Conservation (phyloP, 92 coral and sea anemone species). For the Epizoanthus stellaris region DNA sequence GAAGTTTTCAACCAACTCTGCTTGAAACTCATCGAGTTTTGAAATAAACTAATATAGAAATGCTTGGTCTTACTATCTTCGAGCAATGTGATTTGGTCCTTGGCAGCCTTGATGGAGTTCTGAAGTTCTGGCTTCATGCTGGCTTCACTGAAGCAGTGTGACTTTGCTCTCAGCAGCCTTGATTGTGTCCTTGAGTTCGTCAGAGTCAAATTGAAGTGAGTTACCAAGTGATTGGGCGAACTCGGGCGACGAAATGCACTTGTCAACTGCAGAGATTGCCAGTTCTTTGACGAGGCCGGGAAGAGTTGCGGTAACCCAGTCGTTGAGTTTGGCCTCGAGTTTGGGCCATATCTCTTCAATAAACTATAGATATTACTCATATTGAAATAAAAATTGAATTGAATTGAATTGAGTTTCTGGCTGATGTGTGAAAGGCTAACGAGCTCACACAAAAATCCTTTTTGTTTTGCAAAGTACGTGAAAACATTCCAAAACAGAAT, state of each 20-base stretch:
- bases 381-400: too few species aligned
- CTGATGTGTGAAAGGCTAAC: too few species aligned
- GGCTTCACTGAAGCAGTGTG: constrained; percentile 13
- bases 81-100: constrained; percentile 8
- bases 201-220: constrained; percentile 16
- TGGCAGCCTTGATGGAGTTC: constrained; percentile 1
- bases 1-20: too few species aligned
- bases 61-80: constrained; percentile 8
- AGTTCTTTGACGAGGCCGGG: constrained; percentile 11
- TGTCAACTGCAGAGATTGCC: constrained; percentile 21
- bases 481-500: too few species aligned
- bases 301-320: constrained; percentile 5
- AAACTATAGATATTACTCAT: too few species aligned
- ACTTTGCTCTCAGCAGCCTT: neutral
- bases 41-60: too few species aligned
- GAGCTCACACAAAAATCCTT: too few species aligned
- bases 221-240: constrained; percentile 25
- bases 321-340: constrained; percentile 10
- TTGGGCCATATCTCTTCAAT: neutral
- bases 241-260: constrained; percentile 40
- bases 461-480: too few species aligned
- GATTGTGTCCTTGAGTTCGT: neutral
- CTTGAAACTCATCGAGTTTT: too few species aligned
- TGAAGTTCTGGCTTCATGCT: neutral
- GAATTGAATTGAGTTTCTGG: too few species aligned